phyloP scores from a whole-genome alignment of 1,140 invertebrate species.

The Drosophila bocki region DNA sequence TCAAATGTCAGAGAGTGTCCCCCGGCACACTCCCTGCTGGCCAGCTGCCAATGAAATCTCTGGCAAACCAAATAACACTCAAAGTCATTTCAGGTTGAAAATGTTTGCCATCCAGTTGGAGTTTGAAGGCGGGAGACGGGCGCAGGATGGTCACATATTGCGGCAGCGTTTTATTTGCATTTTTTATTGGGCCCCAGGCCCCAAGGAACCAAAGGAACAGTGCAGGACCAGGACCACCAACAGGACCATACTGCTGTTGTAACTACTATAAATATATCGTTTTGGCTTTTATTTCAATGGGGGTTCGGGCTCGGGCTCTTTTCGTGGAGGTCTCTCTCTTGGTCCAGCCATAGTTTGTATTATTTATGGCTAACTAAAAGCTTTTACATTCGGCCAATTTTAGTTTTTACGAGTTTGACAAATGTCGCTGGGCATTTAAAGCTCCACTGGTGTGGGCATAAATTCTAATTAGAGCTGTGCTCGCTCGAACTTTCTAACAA shows the following conservation, averaged over 20 bases:
- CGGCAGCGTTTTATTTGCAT: slow-evolving; percentile 75
- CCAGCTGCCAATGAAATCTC: slow-evolving; percentile 78
- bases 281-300: slow-evolving; percentile 59
- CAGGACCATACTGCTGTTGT: slow-evolving; percentile 12
- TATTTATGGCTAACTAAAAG: slow-evolving; percentile 80
- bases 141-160: slow-evolving; percentile 66
- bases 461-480: slow-evolving; percentile 68
- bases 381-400: slow-evolving; percentile 75
- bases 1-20: slow-evolving; percentile 30
- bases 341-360: slow-evolving; percentile 71
- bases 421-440: slow-evolving; percentile 52
- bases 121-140: neutral
- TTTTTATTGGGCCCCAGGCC: slow-evolving; percentile 68
- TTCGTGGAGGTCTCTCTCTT: slow-evolving; percentile 10
- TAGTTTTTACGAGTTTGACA: slow-evolving; percentile 76
- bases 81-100: slow-evolving; percentile 79
- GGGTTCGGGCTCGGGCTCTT: slow-evolving; percentile 9
- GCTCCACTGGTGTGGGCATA: slow-evolving; percentile 61
- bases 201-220: neutral
- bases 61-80: slow-evolving; percentile 80
- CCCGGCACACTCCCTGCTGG: slow-evolving; percentile 37
- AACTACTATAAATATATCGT: slow-evolving; percentile 74
- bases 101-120: slow-evolving; percentile 46
- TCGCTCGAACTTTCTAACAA: slow-evolving; percentile 41
- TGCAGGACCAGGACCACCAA: slow-evolving; percentile 11